These are phyloP conservation scores for Desoria tigrina DNA, from an alignment of 2,888 invertebrate species.

Conservation along the genomic window DNA sequence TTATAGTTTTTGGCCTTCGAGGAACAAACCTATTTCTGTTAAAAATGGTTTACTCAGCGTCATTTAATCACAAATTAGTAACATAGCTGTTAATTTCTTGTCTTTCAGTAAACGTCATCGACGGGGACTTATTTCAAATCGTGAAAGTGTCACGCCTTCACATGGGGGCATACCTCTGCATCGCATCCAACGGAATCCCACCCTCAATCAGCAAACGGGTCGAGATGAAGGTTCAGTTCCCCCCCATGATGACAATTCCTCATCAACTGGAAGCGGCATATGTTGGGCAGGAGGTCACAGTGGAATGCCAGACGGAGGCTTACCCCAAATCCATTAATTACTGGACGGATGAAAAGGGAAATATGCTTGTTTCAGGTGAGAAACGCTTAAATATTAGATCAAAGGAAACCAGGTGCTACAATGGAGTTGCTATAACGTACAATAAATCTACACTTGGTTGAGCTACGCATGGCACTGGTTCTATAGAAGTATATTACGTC, in stretches of 20 bases:
- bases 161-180: constrained; percentile 65
- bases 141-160: constrained; percentile 85
- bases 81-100: too few species aligned
- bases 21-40: too few species aligned
- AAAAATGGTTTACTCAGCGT: too few species aligned
- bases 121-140: constrained; percentile 81
- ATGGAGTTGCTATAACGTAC: too few species aligned
- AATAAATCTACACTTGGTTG: too few species aligned
- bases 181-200: constrained; percentile 58
- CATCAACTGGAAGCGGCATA: constrained; percentile 90
- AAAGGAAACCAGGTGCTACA: too few species aligned
- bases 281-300: constrained; percentile 77
- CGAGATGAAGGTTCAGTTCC: constrained; percentile 67
- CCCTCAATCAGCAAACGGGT: constrained; percentile 66
- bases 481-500: too few species aligned
- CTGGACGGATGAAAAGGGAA: constrained; percentile 87
- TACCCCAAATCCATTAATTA: constrained; percentile 66
- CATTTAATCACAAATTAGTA: too few species aligned
- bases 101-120: constrained; percentile 78
- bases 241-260: constrained; percentile 89
- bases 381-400: too few species aligned
- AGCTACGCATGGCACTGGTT: too few species aligned
- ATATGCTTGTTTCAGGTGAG: constrained; percentile 90
- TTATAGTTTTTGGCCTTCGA: too few species aligned
- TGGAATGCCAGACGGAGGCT: constrained; percentile 89